phyloP scores from a whole-genome alignment of 2,113 vertebrate species.

The Platysteira castanea region DNA sequence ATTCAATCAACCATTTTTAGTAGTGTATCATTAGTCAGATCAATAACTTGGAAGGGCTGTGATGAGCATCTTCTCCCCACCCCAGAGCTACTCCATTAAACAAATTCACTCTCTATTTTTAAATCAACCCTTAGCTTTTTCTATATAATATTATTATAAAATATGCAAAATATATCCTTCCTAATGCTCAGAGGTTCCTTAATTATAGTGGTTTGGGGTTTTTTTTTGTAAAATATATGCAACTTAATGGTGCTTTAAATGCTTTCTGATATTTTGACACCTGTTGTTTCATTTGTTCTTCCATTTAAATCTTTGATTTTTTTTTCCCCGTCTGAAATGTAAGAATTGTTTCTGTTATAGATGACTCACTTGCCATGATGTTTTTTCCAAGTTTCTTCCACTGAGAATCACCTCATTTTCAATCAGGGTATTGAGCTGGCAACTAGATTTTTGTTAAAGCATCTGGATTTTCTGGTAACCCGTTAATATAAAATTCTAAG shows the following conservation, averaged over 20 bases:
- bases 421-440: not conserved
- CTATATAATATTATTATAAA: not conserved
- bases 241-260: not conserved
- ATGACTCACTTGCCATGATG: not conserved
- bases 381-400: not conserved
- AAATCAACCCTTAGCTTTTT: not conserved
- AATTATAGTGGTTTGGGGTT: not conserved
- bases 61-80: not conserved
- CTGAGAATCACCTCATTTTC: not conserved
- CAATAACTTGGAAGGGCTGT: not conserved
- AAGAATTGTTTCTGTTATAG: not conserved
- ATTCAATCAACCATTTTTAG: slow-evolving; percentile 35
- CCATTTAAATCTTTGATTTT: not conserved
- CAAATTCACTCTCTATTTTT: not conserved
- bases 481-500: not conserved
- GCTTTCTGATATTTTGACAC: not conserved
- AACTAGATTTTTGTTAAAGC: not conserved
- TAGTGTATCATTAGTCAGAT: not conserved
- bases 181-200: not conserved
- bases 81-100: not conserved
- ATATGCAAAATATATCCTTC: not conserved
- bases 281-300: not conserved
- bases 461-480: not conserved
- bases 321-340: not conserved
- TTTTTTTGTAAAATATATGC: not conserved